Evolutionary conservation across 2,113 vertebrate species (phyloP).

Genomic region (Zosterops japonicus): DNA sequence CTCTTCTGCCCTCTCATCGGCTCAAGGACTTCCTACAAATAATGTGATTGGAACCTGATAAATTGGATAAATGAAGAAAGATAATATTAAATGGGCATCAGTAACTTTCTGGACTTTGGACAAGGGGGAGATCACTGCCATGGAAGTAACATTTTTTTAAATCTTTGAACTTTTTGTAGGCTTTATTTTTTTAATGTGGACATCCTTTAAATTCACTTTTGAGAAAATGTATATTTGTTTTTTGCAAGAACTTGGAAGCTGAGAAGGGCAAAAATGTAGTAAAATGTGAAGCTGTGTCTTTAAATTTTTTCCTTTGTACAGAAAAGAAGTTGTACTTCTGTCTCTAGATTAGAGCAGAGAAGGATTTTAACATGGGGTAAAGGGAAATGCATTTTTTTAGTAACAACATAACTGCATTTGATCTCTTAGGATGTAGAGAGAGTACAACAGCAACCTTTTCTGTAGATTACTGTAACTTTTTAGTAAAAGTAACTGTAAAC

Average conservation of each 20-base stretch:
- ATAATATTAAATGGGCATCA: constrained; percentile 68
- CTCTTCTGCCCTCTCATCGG: constrained; percentile 70
- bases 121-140: constrained; percentile 80
- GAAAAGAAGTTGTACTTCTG: constrained; percentile 69
- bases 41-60: constrained; percentile 73
- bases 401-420: constrained; percentile 28
- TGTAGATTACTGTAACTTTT: constrained; percentile 74
- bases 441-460: constrained; percentile 66
- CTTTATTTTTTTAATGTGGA: constrained; percentile 88
- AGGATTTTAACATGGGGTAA: constrained; percentile 38
- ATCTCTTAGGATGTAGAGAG: constrained; percentile 21
- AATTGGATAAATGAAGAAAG: constrained; percentile 68
- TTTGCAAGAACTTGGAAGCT: constrained; percentile 75
- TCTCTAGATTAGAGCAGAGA: constrained; percentile 25
- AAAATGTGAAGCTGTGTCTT: constrained; percentile 81
- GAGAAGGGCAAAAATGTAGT: constrained; percentile 75
- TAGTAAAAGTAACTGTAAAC: constrained; percentile 69
- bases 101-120: constrained; percentile 73
- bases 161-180: constrained; percentile 82
- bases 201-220: constrained; percentile 79
- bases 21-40: constrained; percentile 71
- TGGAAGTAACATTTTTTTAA: constrained; percentile 79
- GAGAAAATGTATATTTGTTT: constrained; percentile 80
- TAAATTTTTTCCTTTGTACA: constrained; percentile 74
- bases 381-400: constrained; percentile 59